Evolutionary conservation across 2,888 invertebrate genomes (phyloP).

Genomic region (Chrysolina oricalcia): DNA sequence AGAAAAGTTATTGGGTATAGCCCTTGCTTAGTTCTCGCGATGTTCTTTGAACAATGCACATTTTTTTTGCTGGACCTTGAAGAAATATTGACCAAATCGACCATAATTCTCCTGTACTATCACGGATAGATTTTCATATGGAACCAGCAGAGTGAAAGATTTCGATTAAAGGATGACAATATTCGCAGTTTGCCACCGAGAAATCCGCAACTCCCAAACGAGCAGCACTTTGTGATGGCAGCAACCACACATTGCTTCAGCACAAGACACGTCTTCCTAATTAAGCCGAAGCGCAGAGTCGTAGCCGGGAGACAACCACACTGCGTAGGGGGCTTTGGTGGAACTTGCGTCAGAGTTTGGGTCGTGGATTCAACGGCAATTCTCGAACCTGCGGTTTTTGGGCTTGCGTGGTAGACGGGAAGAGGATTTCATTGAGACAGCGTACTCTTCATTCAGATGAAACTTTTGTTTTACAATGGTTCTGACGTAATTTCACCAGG

Average conservation of each 20-base stretch:
- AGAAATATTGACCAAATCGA: no score
- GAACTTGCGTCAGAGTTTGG: neutral
- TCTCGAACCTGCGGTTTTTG: neutral
- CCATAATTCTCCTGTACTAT: neutral
- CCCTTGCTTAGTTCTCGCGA: no score
- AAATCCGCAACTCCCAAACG: neutral
- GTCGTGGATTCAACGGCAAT: no score
- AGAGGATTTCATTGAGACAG: neutral
- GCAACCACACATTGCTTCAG: neutral
- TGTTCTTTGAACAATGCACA: no score
- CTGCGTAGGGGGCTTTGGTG: neutral
- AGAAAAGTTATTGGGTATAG: no score
- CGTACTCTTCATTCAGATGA: no score
- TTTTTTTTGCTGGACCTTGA: no score
- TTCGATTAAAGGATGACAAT: neutral
- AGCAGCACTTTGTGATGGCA: constrained; percentile 9
- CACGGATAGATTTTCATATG: neutral
- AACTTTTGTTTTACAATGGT: no score
- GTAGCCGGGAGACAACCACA: neutral
- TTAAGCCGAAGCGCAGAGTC: neutral
- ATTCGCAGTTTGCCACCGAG: neutral
- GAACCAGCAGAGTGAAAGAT: neutral
- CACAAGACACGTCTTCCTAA: neutral
- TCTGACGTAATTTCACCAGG: no score
- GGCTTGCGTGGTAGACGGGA: neutral